phyloP scores from a whole-genome alignment of 2,888 invertebrate genomes.

The Caenorhabditis zanzibari region DNA sequence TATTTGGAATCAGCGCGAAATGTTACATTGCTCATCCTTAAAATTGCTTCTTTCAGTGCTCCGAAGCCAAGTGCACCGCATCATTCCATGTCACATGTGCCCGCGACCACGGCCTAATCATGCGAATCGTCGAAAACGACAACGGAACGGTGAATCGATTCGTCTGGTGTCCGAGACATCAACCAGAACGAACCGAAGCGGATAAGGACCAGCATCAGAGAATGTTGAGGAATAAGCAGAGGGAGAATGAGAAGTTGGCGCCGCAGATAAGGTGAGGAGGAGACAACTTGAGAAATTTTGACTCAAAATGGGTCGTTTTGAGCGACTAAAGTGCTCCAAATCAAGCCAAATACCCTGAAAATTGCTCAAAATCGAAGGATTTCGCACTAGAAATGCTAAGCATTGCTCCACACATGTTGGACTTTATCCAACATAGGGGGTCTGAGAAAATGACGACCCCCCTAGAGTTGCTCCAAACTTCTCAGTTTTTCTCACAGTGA shows the following conservation, averaged over 20 bases:
- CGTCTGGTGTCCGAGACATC: slow-evolving; percentile 75
- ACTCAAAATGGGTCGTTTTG: neutral
- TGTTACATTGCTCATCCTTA: too few relatives aligned
- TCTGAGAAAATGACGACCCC: too few relatives aligned
- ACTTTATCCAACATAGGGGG: too few relatives aligned
- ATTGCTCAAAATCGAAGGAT: too few relatives aligned
- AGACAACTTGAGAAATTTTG: neutral
- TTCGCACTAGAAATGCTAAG: too few relatives aligned
- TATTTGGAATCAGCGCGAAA: too few relatives aligned
- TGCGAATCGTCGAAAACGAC: slow-evolving; percentile 86
- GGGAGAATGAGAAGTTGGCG: slow-evolving; percentile 48
- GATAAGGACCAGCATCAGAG: slow-evolving; percentile 35
- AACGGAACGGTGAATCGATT: slow-evolving; percentile 62
- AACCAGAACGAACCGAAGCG: slow-evolving; percentile 39
- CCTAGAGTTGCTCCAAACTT: too few relatives aligned
- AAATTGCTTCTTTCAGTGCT: slow-evolving; percentile 69
- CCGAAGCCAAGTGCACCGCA: slow-evolving; percentile 84
- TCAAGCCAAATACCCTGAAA: too few relatives aligned
- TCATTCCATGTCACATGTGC: slow-evolving; percentile 99
- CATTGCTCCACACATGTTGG: too few relatives aligned
- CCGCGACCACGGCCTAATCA: slow-evolving; percentile 93
- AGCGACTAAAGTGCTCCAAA: too few relatives aligned
- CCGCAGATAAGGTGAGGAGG: slow-evolving; percentile 89
- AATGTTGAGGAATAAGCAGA: slow-evolving; percentile 43
- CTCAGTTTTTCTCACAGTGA: too few relatives aligned